These are phyloP conservation scores for Calidris pygmaea DNA, from an alignment of 2,113 vertebrate species.

Conservation along the genomic window DNA sequence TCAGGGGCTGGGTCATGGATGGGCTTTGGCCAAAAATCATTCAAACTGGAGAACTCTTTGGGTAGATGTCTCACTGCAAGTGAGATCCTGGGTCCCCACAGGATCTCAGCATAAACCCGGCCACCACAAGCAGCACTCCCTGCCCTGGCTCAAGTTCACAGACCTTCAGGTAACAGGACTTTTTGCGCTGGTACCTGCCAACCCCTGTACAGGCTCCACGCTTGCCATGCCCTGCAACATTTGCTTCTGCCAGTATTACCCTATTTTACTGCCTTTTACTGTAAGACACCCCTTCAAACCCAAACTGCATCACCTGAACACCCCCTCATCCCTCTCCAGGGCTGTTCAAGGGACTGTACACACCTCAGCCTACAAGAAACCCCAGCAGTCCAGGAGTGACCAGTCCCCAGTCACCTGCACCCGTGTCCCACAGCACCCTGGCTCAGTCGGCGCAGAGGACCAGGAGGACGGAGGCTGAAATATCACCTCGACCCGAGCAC, in stretches of 20 bases:
- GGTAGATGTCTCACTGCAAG: background rate
- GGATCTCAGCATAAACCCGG: background rate
- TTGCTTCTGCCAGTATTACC: background rate
- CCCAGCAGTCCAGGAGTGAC: background rate
- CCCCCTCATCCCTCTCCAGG: background rate
- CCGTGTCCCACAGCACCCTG: accelerated
- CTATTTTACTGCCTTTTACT: background rate
- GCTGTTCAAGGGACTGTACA: accelerated
- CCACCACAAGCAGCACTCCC: background rate
- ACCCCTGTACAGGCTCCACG: background rate
- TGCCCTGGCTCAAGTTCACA: background rate
- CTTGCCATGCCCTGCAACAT: accelerated
- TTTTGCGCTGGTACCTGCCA: accelerated
- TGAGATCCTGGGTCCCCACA: accelerated
- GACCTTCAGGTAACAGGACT: background rate
- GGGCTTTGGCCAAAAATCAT: background rate
- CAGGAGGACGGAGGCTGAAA: background rate
- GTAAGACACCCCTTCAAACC: background rate
- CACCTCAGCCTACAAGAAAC: background rate
- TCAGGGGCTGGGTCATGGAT: background rate
- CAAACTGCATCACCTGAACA: background rate
- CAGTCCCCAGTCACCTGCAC: background rate
- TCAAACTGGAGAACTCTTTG: background rate
- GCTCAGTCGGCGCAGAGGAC: accelerated
- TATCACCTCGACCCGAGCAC: accelerated